Percentiles rank a stretch among this genome's conserved stretches.
These are phyloP conservation scores for Tragelaphus buxtoni DNA, from an alignment of 2,113 vertebrate species.

Conservation along the genomic window DNA sequence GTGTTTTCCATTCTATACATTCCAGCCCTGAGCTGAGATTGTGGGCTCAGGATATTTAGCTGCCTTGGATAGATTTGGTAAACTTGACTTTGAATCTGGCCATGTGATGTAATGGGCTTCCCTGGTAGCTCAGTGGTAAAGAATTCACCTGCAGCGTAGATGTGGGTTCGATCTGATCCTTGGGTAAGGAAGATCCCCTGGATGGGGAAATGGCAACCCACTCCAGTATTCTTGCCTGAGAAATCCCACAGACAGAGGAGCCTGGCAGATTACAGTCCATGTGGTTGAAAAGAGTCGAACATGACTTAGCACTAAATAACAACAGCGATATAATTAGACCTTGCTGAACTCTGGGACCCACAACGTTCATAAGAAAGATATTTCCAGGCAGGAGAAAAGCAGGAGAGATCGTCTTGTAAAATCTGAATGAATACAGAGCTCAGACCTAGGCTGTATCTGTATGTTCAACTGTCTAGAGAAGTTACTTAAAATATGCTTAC, in stretches of 20 bases:
- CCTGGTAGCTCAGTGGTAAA: not conserved
- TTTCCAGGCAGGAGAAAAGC: not conserved
- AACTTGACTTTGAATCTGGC: not conserved
- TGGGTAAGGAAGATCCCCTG: not conserved
- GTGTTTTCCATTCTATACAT: not conserved
- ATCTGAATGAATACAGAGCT: not conserved
- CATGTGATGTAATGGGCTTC: not conserved
- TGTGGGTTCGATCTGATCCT: not conserved
- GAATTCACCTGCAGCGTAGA: not conserved
- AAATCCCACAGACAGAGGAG: not conserved
- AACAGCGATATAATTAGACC: not conserved
- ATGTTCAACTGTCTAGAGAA: not conserved
- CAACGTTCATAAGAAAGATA: not conserved
- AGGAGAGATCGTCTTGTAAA: not conserved
- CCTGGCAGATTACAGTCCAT: not conserved
- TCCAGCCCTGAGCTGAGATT: not conserved
- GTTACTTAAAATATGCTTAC: not conserved
- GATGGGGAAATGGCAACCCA: not conserved
- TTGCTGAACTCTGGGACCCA: not conserved
- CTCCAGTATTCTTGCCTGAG: not conserved
- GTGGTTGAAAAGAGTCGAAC: not conserved
- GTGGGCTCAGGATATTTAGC: not conserved
- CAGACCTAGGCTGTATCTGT: not conserved
- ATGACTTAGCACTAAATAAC: not conserved
- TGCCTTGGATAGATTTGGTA: not conserved